A percentile compares a stretch with the other conserved stretches of the same genome.
Evolutionary conservation across 2,888 invertebrate species (phyloP).

Genomic region (Danaus chrysippus): DNA sequence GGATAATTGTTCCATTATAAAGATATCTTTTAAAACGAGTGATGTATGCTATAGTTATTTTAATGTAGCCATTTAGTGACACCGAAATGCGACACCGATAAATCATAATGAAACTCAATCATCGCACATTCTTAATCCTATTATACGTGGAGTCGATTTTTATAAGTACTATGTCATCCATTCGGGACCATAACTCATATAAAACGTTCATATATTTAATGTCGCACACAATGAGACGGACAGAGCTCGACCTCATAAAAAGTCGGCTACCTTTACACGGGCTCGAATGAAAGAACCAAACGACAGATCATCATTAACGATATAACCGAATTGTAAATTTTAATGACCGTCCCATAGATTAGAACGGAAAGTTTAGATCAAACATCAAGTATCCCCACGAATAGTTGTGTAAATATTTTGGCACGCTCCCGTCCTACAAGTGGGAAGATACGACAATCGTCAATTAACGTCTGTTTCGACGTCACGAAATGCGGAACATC

Average conservation of each 20-base stretch:
- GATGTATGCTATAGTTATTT: slow-evolving; percentile 30
- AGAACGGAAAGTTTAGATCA: not conserved
- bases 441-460: not conserved
- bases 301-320: slow-evolving; percentile 66
- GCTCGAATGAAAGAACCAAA: slow-evolving; percentile 61
- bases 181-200: slow-evolving; percentile 62
- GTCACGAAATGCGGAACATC: not conserved
- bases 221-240: slow-evolving; percentile 47
- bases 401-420: slow-evolving; percentile 9
- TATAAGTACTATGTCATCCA: slow-evolving; percentile 63
- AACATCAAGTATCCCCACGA: not conserved
- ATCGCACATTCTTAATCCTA: slow-evolving; percentile 71
- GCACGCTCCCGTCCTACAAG: not conserved
- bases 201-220: slow-evolving; percentile 64
- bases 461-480: not conserved
- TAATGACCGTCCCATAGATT: too few relatives aligned
- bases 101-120: slow-evolving; percentile 71
- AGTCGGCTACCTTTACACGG: slow-evolving; percentile 60
- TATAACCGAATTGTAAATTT: slow-evolving; percentile 36
- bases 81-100: slow-evolving; percentile 54
- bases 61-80: slow-evolving; percentile 38
- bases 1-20: slow-evolving; percentile 16
- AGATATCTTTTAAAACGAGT: slow-evolving; percentile 12
- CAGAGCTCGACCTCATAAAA: slow-evolving; percentile 52
- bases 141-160: slow-evolving; percentile 68